Conservation (phyloP, 2,888 invertebrate genomes). For the Drosophila mercatorum region DNA sequence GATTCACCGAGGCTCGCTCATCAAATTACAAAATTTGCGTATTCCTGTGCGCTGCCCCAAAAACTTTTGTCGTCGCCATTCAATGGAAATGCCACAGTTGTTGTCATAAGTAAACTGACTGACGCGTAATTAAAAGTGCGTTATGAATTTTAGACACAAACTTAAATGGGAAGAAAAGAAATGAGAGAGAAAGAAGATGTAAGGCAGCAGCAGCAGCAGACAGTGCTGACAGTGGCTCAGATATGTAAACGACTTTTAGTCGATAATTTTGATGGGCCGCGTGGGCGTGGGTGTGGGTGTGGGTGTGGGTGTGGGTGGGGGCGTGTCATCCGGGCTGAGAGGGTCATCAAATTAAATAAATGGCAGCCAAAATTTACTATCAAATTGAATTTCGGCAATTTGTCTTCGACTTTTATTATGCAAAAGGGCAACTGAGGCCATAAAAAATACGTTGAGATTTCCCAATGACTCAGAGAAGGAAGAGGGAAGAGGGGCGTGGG, state of each 20-base stretch:
- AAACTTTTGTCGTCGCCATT: slow-evolving; percentile 36
- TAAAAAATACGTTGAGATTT: slow-evolving; percentile 40
- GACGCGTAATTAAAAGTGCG: slow-evolving; percentile 73
- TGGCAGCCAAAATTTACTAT: slow-evolving; percentile 74
- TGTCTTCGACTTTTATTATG: slow-evolving; percentile 73
- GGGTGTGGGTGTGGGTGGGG: neutral
- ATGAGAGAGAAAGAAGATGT: neutral
- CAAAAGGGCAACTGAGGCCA: slow-evolving; percentile 64
- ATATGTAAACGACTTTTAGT: slow-evolving; percentile 19
- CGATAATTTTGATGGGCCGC: slow-evolving; percentile 41
- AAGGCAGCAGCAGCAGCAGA: neutral
- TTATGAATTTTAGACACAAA: slow-evolving; percentile 40
- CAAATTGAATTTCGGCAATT: slow-evolving; percentile 77
- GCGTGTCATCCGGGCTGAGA: slow-evolving; percentile 1
- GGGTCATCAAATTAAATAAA: slow-evolving; percentile 75
- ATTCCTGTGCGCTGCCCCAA: slow-evolving; percentile 11
- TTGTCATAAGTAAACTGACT: slow-evolving; percentile 52
- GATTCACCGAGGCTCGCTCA: slow-evolving; percentile 6
- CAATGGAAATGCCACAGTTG: slow-evolving; percentile 58
- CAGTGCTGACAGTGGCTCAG: slow-evolving; percentile 37
- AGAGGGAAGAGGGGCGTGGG: neutral
- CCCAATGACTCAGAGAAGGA: neutral
- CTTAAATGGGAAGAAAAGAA: neutral
- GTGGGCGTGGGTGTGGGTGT: neutral
- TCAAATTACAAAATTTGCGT: slow-evolving; percentile 58